A percentile compares a stretch with the other conserved stretches of the same genome.
Evolutionary conservation across 2,113 vertebrate genomes (phyloP).

Genomic region (Vanacampus margaritifer): DNA sequence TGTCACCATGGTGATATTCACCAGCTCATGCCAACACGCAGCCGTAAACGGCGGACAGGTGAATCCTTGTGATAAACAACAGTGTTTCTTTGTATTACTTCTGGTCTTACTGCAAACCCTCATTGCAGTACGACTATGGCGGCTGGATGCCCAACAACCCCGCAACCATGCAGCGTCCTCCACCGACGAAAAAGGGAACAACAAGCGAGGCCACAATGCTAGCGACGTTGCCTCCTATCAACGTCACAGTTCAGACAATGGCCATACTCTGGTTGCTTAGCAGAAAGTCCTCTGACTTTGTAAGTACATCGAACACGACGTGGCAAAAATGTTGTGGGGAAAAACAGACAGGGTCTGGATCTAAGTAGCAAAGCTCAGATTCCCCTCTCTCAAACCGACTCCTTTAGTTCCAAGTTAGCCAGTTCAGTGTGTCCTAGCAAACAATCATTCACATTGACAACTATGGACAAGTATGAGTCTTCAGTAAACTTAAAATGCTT

Average conservation of each 20-base stretch:
- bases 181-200: slow-evolving; percentile 53
- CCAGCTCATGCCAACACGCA: slow-evolving; percentile 32
- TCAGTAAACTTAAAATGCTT: no score
- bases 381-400: no score
- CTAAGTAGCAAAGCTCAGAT: no score
- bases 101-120: slow-evolving; percentile 3
- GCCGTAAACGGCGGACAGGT: slow-evolving; percentile 49
- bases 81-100: background rate
- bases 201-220: slow-evolving; percentile 36
- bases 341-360: no score
- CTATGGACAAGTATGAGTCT: no score
- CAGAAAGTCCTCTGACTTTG: slow-evolving; percentile 50
- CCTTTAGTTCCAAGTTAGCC: no score
- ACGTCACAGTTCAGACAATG: slow-evolving; percentile 33
- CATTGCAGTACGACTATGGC: slow-evolving; percentile 47
- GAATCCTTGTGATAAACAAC: background rate
- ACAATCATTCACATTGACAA: no score
- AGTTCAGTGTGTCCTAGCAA: no score
- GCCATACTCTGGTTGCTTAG: slow-evolving; percentile 44
- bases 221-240: slow-evolving; percentile 35
- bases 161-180: slow-evolving; percentile 42
- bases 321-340: no score
- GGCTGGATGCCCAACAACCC: slow-evolving; percentile 64
- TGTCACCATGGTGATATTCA: slow-evolving; percentile 53
- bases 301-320: slow-evolving; percentile 18